Percentiles rank a stretch among this genome's conserved stretches.
Conservation (phyloP, 2,113 vertebrate genomes). For the Eubucco bourcierii region DNA sequence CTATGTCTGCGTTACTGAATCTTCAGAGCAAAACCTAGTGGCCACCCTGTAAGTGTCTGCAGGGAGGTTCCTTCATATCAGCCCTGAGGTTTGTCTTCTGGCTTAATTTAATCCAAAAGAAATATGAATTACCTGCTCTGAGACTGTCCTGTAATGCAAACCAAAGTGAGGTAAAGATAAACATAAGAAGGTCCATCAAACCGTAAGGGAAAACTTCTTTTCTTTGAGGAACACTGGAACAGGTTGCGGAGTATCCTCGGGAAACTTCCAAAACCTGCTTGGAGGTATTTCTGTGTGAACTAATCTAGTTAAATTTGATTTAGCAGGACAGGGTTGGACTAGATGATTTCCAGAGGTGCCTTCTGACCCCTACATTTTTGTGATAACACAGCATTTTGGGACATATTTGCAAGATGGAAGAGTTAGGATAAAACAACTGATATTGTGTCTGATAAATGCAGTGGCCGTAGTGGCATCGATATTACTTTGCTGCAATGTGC, state of each 20-base stretch:
- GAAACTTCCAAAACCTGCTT: too few relatives aligned
- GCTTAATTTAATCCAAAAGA: not conserved
- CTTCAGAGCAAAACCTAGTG: not conserved
- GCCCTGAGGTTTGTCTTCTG: not conserved
- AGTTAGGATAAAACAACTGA: not conserved
- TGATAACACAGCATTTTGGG: not conserved
- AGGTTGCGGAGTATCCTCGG: too few relatives aligned
- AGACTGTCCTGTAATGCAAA: not conserved
- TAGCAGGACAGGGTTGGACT: too few relatives aligned
- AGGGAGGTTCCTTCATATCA: not conserved
- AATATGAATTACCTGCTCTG: not conserved
- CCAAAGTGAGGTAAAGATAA: not conserved
- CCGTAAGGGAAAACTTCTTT: too few relatives aligned
- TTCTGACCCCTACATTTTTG: too few relatives aligned
- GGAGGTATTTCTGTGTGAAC: too few relatives aligned
- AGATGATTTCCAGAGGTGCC: too few relatives aligned
- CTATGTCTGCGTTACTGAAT: not conserved
- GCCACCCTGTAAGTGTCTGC: not conserved
- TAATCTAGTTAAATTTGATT: too few relatives aligned
- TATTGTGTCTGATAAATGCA: not conserved
- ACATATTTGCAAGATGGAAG: not conserved
- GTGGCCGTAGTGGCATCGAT: fast-evolving
- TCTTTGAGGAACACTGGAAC: too few relatives aligned
- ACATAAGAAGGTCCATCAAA: too few relatives aligned
- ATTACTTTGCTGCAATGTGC: not conserved